Base-by-base conservation (phyloP, 2,888 invertebrate genomes). In the Pterobdella sp. region DNA sequence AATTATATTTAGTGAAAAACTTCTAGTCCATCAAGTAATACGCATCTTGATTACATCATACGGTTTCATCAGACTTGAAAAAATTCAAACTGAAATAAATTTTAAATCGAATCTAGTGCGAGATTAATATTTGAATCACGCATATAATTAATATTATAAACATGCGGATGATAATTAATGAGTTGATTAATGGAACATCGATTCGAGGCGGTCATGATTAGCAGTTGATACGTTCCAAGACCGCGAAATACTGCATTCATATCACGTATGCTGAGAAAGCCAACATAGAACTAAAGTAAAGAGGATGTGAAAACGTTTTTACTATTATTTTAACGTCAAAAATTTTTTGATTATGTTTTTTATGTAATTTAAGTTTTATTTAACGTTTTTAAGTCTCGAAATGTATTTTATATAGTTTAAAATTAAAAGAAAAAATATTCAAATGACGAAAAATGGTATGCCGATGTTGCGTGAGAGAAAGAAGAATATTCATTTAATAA, bases 161-260 rank as follows among this genome's bases (percentile, higher is more conserved):
- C 60, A 56, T 56, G 60, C 60, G 60, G 60, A 56, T 56, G 26
- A 56, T 56, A 56, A 56, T 56, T 56, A 56, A 56, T 56, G 60
- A 56, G 60, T 56, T 56, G 60, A 56, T 56, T 56, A 56, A 56
- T 56, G 60, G 60, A 22, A 18, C 60, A 56, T 56, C 60, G 60
- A 56, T 56, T 3, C 60, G 60, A 3, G 4, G 3, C 60, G 26
- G 60, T 56, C 60, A 56, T 56, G 60, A 56, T 56, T 56, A 56
- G 7, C n/a, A 26, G n/a, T 56, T 56, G n/a, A 56, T 56, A 26
- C 60, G 4, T 42, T n/a, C 3, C 60, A 26, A 56, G 60, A 4
- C n/a, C 3, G 26, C 4, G 60, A 3, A 22, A 56, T 56, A 4
- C 10, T 4, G 60, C 60, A 22, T 56, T 56, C 60, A 26, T 3